Percentiles rank a stretch among this genome's conserved stretches.
Evolutionary conservation across 2,113 vertebrate genomes (phyloP).

Genomic region (Scolopax mira): DNA sequence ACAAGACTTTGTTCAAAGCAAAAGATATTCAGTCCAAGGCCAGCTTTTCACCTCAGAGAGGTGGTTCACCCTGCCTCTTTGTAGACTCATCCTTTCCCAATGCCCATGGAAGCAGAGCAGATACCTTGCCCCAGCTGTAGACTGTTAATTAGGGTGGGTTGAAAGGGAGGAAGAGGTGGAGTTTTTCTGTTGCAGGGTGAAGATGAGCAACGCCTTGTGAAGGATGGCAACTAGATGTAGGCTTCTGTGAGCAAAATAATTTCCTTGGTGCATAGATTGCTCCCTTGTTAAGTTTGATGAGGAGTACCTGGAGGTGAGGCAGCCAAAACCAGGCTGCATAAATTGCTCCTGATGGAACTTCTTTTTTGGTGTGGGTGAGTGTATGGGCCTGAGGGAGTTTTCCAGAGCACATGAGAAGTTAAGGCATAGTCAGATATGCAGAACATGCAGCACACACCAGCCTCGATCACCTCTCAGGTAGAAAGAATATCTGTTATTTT

Average conservation of each 20-base stretch:
- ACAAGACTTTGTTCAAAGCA: background rate
- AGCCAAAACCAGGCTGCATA: background rate
- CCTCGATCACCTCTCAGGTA: background rate
- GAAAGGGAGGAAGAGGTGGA: background rate
- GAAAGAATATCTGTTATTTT: background rate
- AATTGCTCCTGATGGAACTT: background rate
- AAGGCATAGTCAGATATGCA: fast-evolving
- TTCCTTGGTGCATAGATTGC: background rate
- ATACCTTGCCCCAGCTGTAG: background rate
- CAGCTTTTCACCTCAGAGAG: background rate
- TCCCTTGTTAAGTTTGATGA: background rate
- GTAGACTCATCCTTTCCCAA: background rate
- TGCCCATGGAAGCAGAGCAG: fast-evolving
- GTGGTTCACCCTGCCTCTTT: fast-evolving
- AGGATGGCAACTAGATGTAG: background rate
- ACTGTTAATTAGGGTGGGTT: background rate
- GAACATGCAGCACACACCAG: fast-evolving
- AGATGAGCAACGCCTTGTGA: background rate
- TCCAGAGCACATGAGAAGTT: fast-evolving
- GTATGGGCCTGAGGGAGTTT: background rate
- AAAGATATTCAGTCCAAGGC: background rate
- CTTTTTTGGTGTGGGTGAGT: background rate
- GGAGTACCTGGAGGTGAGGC: background rate
- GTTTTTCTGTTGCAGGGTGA: background rate
- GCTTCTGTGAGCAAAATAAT: background rate